Percentiles rank a stretch among this genome's conserved stretches.
phyloP scores from a whole-genome alignment of 2,797 vertebrate genomes.

The Poecilia picta region DNA sequence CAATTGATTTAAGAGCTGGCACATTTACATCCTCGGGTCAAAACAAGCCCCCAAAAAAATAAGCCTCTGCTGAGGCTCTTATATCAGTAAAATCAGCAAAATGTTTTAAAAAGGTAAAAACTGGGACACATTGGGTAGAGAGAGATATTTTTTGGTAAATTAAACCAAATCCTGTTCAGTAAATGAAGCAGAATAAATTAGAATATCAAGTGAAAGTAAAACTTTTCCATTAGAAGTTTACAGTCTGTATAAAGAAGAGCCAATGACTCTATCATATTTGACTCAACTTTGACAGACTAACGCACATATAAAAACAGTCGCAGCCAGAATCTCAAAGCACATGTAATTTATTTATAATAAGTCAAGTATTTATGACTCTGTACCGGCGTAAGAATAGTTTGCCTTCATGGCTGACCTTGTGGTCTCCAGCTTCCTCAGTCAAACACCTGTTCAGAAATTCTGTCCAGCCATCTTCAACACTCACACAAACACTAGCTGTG shows the following conservation, averaged over 20 bases:
- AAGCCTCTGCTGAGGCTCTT: background rate
- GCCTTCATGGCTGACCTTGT: constrained; percentile 33
- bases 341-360: constrained; percentile 14
- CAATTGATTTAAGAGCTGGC: background rate
- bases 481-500: constrained; percentile 3
- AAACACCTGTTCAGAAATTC: constrained; percentile 54
- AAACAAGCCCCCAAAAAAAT: too few relatives aligned
- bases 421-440: constrained; percentile 49
- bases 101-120: background rate
- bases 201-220: background rate
- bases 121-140: background rate
- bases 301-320: background rate
- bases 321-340: background rate
- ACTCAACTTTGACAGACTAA: background rate
- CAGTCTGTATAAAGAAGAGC: background rate
- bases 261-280: background rate
- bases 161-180: background rate
- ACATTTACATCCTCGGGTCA: background rate
- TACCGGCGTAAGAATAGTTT: constrained; percentile 47
- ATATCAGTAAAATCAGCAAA: background rate
- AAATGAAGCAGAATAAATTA: background rate
- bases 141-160: background rate
- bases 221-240: background rate
- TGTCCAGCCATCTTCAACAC: constrained; percentile 3
- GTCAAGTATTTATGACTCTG: constrained; percentile 36